Percentiles rank a stretch among this genome's conserved stretches.
Evolutionary conservation across 2,888 invertebrate species (phyloP).

Genomic region (Thereva unica): DNA sequence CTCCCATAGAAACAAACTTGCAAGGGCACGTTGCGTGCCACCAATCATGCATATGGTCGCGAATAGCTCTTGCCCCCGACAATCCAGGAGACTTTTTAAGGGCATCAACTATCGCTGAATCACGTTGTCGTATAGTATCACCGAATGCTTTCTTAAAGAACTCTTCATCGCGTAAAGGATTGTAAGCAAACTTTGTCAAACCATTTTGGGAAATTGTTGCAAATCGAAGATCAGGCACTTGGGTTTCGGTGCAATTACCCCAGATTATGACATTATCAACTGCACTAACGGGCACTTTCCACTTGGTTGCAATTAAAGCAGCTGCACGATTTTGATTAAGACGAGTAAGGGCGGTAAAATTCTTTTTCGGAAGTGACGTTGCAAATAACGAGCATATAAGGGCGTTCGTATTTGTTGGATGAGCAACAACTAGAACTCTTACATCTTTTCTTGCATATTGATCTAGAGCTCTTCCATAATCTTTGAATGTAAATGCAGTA

Average conservation of each 20-base stretch:
- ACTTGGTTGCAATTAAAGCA: slow-evolving; percentile 79
- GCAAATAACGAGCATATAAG: slow-evolving; percentile 93
- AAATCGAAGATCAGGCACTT: slow-evolving; percentile 91
- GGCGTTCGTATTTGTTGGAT: slow-evolving; percentile 99
- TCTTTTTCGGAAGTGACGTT: slow-evolving; percentile 92
- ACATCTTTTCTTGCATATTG: slow-evolving; percentile 88
- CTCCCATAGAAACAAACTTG: slow-evolving; percentile 93
- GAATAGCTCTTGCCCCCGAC: slow-evolving; percentile 98
- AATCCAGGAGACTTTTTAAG: slow-evolving; percentile 98
- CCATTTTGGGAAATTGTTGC: slow-evolving; percentile 65
- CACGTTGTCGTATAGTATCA: slow-evolving; percentile 93
- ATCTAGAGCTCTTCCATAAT: slow-evolving; percentile 92
- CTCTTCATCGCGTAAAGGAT: slow-evolving; percentile 77
- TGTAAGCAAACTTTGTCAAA: slow-evolving; percentile 64
- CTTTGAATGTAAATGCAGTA: slow-evolving; percentile 98
- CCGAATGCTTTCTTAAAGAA: slow-evolving; percentile 85
- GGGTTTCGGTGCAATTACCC: slow-evolving; percentile 99
- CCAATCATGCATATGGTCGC: slow-evolving; percentile 97
- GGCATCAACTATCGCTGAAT: slow-evolving; percentile 95
- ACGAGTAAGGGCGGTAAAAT: slow-evolving; percentile 97
- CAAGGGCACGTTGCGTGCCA: slow-evolving; percentile 81
- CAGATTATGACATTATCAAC: slow-evolving; percentile 94
- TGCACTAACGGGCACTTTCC: slow-evolving; percentile 70
- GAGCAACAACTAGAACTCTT: slow-evolving; percentile 96
- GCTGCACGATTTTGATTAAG: slow-evolving; percentile 97